A percentile compares a stretch with the other conserved stretches of the same genome.
These are phyloP conservation scores for Saguinus midas DNA, from an alignment of 2,113 vertebrate species.

Conservation along the genomic window DNA sequence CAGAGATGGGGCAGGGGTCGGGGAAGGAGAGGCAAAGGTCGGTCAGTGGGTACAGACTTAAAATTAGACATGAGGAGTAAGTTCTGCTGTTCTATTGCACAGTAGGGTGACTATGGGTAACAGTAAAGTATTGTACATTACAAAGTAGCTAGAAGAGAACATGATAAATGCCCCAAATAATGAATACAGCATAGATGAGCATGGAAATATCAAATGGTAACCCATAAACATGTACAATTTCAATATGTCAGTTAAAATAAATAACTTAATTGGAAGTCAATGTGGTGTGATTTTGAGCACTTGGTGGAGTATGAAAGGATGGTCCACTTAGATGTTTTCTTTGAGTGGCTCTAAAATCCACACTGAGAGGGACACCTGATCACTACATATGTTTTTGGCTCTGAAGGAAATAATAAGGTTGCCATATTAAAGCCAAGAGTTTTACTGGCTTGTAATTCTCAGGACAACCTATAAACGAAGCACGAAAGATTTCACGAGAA, in stretches of 20 bases:
- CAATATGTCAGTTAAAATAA: not conserved
- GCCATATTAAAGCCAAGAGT: not conserved
- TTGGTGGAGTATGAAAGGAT: not conserved
- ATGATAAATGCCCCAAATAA: not conserved
- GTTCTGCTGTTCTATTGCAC: not conserved
- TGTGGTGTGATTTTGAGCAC: not conserved
- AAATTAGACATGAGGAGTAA: not conserved
- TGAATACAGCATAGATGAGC: not conserved
- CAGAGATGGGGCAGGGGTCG: not conserved
- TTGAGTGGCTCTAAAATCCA: not conserved
- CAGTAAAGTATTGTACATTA: not conserved
- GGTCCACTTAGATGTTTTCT: not conserved
- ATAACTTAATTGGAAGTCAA: not conserved
- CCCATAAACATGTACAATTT: not conserved
- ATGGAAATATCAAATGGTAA: not conserved
- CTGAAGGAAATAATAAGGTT: not conserved
- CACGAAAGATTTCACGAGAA: not conserved
- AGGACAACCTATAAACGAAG: not conserved
- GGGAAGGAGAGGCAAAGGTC: not conserved
- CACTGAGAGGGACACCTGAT: not conserved
- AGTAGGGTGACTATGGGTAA: not conserved
- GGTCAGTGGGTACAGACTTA: not conserved
- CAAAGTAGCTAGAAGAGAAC: not conserved
- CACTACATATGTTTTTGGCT: not conserved
- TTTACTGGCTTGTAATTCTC: not conserved